These are phyloP conservation scores for Danio kyathit DNA, from an alignment of 2,797 vertebrate species.

Conservation along the genomic window DNA sequence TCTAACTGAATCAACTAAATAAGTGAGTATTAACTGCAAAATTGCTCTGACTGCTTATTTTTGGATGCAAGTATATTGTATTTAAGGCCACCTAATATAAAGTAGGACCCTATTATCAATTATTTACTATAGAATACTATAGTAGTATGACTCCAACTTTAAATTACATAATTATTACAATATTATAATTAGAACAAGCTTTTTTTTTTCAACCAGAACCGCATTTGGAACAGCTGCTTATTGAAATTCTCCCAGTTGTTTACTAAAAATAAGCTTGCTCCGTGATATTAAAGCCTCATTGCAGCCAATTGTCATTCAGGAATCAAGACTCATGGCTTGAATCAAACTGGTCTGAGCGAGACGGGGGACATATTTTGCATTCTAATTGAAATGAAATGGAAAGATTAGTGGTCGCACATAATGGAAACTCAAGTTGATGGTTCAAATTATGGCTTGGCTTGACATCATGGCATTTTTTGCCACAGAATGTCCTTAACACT, in stretches of 20 bases:
- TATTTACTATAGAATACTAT: neutral
- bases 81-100: no score
- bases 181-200: slow-evolving; percentile 1
- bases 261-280: slow-evolving; percentile 24
- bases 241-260: neutral
- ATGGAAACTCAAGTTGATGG: slow-evolving; percentile 65
- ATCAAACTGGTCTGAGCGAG: slow-evolving; percentile 37
- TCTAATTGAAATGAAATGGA: slow-evolving; percentile 66
- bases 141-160: no score
- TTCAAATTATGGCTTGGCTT: slow-evolving; percentile 73
- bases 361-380: slow-evolving; percentile 62
- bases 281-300: slow-evolving; percentile 8
- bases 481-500: slow-evolving; percentile 46
- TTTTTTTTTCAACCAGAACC: slow-evolving; percentile 31
- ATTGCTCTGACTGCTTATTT: no score
- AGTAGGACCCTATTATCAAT: no score
- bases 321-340: slow-evolving; percentile 43
- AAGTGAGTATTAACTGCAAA: no score
- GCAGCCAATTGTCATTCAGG: slow-evolving; percentile 62
- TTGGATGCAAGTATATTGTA: no score
- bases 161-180: neutral
- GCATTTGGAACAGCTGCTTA: slow-evolving; percentile 25
- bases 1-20: no score
- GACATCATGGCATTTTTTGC: slow-evolving; percentile 59
- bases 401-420: slow-evolving; percentile 69